These are phyloP conservation scores for Ceratoteleas bidentatus DNA, from an alignment of 1,140 invertebrate genomes.

Conservation along the genomic window DNA sequence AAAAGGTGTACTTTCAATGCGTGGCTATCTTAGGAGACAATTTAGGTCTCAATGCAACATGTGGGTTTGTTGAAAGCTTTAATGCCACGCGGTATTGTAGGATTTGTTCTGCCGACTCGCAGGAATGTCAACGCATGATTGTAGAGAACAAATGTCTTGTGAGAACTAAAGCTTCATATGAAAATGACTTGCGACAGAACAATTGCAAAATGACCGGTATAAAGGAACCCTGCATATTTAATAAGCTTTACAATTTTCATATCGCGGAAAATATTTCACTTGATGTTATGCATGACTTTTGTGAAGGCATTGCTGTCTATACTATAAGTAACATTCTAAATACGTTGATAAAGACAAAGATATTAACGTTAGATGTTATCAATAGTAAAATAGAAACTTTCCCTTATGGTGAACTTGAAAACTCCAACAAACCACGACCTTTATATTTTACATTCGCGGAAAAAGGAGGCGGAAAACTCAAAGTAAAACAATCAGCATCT, in stretches of 20 bases:
- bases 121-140: conserved; percentile 26
- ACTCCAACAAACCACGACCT: conserved; percentile 23
- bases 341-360: conserved; percentile 27
- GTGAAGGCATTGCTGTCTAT: conserved; percentile 32
- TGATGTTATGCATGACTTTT: conserved; percentile 38
- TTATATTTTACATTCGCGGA: neutral
- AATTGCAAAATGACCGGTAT: conserved; percentile 17
- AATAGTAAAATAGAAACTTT: conserved; percentile 31
- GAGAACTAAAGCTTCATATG: conserved; percentile 25
- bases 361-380: conserved; percentile 28
- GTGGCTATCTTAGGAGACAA: conserved; percentile 36
- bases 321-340: conserved; percentile 26
- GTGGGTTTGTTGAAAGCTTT: conserved; percentile 46
- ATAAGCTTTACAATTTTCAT: conserved; percentile 34
- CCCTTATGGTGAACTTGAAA: conserved; percentile 20
- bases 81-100: conserved; percentile 32
- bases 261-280: conserved; percentile 35
- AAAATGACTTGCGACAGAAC: conserved; percentile 24
- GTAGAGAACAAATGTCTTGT: conserved; percentile 16
- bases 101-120: conserved; percentile 29
- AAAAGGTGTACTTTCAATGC: conserved; percentile 45
- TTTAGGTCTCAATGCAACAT: conserved; percentile 37
- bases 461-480: conserved; percentile 17
- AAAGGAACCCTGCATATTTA: conserved; percentile 32
- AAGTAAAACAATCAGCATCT: conserved; percentile 14